Conservation (phyloP, 2,113 vertebrate species). For the Pteronura brasiliensis region DNA sequence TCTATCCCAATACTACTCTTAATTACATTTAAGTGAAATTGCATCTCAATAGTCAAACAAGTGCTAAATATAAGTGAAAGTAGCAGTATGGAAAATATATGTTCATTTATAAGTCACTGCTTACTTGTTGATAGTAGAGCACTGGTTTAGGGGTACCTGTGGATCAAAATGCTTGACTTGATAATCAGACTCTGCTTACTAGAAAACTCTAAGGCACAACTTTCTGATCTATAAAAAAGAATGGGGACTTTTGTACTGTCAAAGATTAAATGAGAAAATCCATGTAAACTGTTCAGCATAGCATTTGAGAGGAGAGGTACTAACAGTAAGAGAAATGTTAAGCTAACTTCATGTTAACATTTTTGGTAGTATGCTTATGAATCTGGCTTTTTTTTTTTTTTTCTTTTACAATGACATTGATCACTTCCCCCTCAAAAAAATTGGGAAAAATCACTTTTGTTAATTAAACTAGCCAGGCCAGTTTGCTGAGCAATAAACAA, state of each 20-base stretch:
- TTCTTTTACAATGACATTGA: not conserved
- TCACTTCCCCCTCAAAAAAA: not conserved
- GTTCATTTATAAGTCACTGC: not conserved
- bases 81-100: not conserved
- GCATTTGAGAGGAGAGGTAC: not conserved
- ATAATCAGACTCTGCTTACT: not conserved
- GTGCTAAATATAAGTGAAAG: not conserved
- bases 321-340: not conserved
- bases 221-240: not conserved
- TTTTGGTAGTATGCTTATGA: not conserved
- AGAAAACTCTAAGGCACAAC: not conserved
- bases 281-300: not conserved
- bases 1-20: not conserved
- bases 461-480: not conserved
- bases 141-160: not conserved
- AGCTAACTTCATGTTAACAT: not conserved
- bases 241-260: not conserved
- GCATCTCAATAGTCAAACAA: not conserved
- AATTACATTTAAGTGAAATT: not conserved
- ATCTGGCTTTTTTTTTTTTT: not conserved
- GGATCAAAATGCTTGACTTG: not conserved
- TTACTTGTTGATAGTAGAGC: not conserved
- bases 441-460: not conserved
- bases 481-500: not conserved
- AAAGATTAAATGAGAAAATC: not conserved